A percentile compares a stretch with the other conserved stretches of the same genome.
These are phyloP conservation scores for Barnardius zonarius DNA, from an alignment of 2,113 vertebrate genomes.

Conservation along the genomic window DNA sequence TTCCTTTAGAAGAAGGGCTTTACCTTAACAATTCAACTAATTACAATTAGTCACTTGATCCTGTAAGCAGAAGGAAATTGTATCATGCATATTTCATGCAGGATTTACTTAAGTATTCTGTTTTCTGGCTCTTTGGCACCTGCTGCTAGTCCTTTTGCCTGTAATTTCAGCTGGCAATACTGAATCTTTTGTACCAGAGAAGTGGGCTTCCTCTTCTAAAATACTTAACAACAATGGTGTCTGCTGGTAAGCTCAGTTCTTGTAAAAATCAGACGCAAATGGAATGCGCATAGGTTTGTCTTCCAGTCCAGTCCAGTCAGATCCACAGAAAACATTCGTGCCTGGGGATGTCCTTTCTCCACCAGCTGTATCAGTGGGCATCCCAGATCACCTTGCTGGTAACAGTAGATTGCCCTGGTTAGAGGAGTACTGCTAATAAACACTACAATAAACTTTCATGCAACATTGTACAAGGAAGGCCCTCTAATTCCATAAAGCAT, in stretches of 20 bases:
- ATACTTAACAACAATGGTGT: background rate
- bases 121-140: background rate
- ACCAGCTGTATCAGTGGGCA: background rate
- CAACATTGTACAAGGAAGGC: background rate
- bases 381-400: background rate
- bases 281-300: background rate
- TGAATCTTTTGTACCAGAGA: background rate
- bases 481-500: background rate
- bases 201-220: slow-evolving; percentile 15
- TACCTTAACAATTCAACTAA: slow-evolving; percentile 16
- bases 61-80: slow-evolving; percentile 13
- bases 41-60: background rate
- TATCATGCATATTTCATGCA: background rate
- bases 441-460: background rate
- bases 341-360: background rate
- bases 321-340: background rate
- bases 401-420: background rate
- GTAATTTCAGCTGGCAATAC: background rate
- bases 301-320: background rate
- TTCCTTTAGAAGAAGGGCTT: background rate
- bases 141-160: background rate
- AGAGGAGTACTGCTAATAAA: background rate
- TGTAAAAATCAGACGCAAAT: background rate
- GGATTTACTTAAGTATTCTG: slow-evolving; percentile 23
- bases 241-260: background rate